phyloP scores from a whole-genome alignment of 2,797 vertebrate genomes.

The Smutsia gigantea region DNA sequence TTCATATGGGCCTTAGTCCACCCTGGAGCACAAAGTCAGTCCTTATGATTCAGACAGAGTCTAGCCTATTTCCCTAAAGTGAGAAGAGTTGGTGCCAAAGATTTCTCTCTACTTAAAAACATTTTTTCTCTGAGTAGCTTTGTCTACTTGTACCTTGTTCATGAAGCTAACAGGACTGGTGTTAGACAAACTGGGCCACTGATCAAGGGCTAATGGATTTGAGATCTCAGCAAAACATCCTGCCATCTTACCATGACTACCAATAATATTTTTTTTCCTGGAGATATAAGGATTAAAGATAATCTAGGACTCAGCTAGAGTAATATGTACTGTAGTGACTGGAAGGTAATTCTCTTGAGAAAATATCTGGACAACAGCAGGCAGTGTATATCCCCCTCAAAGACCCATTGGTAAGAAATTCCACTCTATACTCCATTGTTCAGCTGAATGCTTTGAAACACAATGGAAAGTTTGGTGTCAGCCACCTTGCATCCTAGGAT shows the following conservation, averaged over 20 bases:
- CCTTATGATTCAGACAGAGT: not conserved
- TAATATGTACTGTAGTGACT: not conserved
- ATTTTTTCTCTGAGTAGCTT: not conserved
- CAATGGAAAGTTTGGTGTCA: not conserved
- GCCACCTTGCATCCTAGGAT: not conserved
- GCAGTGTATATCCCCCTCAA: not conserved
- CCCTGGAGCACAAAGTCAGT: not conserved
- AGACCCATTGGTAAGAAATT: slow-evolving; percentile 11
- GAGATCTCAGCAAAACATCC: not conserved
- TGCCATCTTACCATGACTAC: not conserved
- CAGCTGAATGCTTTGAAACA: not conserved
- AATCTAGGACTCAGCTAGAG: not conserved
- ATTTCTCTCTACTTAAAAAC: not conserved
- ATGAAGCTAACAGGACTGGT: not conserved
- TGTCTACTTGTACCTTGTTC: not conserved
- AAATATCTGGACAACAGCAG: not conserved
- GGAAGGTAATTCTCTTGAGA: not conserved
- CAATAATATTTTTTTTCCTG: not conserved
- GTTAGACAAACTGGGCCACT: not conserved
- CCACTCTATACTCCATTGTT: not conserved
- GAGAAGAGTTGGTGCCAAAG: not conserved
- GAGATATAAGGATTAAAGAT: not conserved
- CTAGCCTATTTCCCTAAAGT: not conserved
- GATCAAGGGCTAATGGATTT: not conserved
- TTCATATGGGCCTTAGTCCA: not conserved